Evolutionary conservation across 1,140 invertebrate species (phyloP).

Genomic region (Cheumatopsyche charites): DNA sequence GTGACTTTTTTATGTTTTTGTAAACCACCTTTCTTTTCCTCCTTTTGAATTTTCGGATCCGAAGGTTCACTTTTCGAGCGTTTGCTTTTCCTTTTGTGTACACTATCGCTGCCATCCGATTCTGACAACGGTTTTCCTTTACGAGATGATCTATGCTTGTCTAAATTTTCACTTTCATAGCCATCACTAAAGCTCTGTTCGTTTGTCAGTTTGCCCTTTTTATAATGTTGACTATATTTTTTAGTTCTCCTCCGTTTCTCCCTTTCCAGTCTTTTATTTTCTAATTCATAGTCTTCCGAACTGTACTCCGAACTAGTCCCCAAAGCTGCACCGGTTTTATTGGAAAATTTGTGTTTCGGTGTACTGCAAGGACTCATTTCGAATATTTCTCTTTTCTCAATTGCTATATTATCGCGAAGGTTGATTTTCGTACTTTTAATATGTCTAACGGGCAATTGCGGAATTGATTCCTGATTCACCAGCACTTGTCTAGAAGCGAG

Average conservation of each 20-base stretch:
- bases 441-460: slow-evolving; percentile 56
- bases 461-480: slow-evolving; percentile 57
- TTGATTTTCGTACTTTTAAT: slow-evolving; percentile 62
- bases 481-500: slow-evolving; percentile 61
- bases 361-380: slow-evolving; percentile 51
- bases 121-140: slow-evolving; percentile 51
- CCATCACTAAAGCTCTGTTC: slow-evolving; percentile 61
- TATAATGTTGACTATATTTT: slow-evolving; percentile 48
- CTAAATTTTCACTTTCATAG: slow-evolving; percentile 54
- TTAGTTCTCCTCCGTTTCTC: slow-evolving; percentile 43
- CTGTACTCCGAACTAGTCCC: slow-evolving; percentile 42
- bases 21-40: slow-evolving; percentile 32
- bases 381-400: slow-evolving; percentile 60
- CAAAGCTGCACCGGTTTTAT: slow-evolving; percentile 35
- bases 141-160: slow-evolving; percentile 46
- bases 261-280: slow-evolving; percentile 37
- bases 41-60: slow-evolving; percentile 34
- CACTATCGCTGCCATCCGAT: slow-evolving; percentile 51
- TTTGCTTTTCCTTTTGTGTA: slow-evolving; percentile 47
- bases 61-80: slow-evolving; percentile 45
- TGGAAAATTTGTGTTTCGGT: slow-evolving; percentile 37
- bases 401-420: slow-evolving; percentile 58
- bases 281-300: slow-evolving; percentile 46
- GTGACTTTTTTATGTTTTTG: slow-evolving; percentile 39
- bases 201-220: slow-evolving; percentile 50